phyloP scores from a whole-genome alignment of 2,797 vertebrate genomes.

The Okamejei kenojei region DNA sequence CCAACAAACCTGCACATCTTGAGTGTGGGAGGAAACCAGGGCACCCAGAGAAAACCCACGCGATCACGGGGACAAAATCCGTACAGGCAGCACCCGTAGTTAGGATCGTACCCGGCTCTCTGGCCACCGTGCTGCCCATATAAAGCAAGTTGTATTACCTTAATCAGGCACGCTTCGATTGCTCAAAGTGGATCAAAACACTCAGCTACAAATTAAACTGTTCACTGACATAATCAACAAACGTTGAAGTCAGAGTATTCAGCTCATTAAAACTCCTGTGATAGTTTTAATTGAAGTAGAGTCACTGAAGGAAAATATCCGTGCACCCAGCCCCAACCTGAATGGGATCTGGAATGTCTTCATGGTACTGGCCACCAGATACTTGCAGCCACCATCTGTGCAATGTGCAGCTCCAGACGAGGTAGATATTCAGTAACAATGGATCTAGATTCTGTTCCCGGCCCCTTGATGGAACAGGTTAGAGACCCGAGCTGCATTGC shows the following conservation, averaged over 20 bases:
- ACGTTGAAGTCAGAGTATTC: background rate
- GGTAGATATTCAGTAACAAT: constrained; percentile 6
- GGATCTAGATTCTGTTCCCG: no score
- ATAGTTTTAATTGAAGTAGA: background rate
- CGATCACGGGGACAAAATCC: no score
- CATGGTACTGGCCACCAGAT: background rate
- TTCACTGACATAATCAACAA: background rate
- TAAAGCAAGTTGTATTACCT: background rate
- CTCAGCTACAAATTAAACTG: background rate
- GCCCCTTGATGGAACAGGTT: background rate
- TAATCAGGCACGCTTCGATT: background rate
- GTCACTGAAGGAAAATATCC: background rate
- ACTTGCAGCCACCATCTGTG: background rate
- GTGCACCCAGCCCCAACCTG: background rate
- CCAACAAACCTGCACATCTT: no score
- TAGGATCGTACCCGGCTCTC: no score
- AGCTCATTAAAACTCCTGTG: background rate
- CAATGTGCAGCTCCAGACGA: background rate
- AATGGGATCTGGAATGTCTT: background rate
- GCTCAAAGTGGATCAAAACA: background rate
- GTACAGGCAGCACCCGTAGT: no score
- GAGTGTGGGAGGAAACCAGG: no score
- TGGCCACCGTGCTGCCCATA: no score
- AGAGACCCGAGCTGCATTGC: background rate
- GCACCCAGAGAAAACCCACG: no score